Percentiles rank a stretch among this genome's conserved stretches.
phyloP scores from a whole-genome alignment of 2,888 invertebrate genomes.

The Acronicta alni region DNA sequence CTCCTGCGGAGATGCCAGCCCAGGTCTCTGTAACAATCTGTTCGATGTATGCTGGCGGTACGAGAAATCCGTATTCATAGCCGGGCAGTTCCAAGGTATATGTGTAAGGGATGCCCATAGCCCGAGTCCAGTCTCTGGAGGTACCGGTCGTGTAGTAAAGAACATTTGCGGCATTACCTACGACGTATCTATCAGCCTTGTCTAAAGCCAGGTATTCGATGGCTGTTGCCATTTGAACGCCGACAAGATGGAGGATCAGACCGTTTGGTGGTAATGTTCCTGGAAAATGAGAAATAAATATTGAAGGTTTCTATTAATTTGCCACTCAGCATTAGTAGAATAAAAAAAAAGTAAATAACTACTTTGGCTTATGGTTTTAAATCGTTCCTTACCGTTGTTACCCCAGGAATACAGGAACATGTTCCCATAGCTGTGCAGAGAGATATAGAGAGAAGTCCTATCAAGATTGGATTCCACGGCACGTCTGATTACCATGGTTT shows the following conservation, averaged over 20 bases:
- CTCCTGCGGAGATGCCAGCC: conserved; percentile 86
- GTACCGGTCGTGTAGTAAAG: conserved; percentile 91
- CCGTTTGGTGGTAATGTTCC: conserved; percentile 87
- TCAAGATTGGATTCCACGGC: conserved; percentile 83
- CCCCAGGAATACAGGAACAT: conserved; percentile 93
- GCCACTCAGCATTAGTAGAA: too few relatives aligned
- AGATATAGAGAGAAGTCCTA: conserved; percentile 91
- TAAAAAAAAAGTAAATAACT: too few relatives aligned
- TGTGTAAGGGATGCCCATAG: conserved; percentile 88
- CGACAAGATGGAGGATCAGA: conserved; percentile 79
- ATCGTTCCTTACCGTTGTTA: conserved; percentile 81
- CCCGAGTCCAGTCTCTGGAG: conserved; percentile 92
- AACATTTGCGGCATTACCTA: conserved; percentile 89
- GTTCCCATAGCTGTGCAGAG: conserved; percentile 93
- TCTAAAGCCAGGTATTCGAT: conserved; percentile 81
- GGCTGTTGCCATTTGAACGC: conserved; percentile 78
- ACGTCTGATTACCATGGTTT: conserved; percentile 90
- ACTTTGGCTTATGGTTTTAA: background rate
- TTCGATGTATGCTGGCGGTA: conserved; percentile 86
- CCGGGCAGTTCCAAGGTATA: conserved; percentile 92
- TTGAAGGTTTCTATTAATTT: background rate
- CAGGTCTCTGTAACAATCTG: conserved; percentile 90
- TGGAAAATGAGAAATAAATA: conserved; percentile 45
- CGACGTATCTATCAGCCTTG: conserved; percentile 80
- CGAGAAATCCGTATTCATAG: conserved; percentile 88